phyloP scores from a whole-genome alignment of 2,888 invertebrate species.

The Parnassius apollo region DNA sequence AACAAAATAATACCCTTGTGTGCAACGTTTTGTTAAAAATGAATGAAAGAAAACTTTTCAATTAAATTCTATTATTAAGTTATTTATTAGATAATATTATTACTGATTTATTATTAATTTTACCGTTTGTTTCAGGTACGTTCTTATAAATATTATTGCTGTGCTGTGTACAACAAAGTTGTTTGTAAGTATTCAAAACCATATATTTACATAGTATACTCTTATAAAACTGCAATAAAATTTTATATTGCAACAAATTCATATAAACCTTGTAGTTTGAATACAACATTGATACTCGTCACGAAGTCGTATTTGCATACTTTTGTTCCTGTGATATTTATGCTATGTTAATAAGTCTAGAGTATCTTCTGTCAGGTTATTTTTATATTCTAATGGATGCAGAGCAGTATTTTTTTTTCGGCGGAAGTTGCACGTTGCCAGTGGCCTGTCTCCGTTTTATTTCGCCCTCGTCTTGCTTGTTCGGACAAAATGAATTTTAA shows the following conservation, averaged over 20 bases:
- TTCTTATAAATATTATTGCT: not conserved
- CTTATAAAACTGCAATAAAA: not conserved
- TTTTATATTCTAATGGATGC: slow-evolving; percentile 19
- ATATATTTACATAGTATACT: not conserved
- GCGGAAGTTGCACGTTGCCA: slow-evolving; percentile 2
- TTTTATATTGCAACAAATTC: not conserved
- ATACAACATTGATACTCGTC: not conserved
- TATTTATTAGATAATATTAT: no score
- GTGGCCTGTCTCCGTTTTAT: slow-evolving; percentile 5
- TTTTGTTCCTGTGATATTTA: slow-evolving; percentile 10
- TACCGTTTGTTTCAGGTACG: slow-evolving; percentile 6
- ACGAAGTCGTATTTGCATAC: slow-evolving; percentile 15
- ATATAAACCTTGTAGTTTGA: not conserved
- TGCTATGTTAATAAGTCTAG: slow-evolving; percentile 14
- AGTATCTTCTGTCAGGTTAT: not conserved
- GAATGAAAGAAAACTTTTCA: no score
- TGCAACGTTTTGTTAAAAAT: no score
- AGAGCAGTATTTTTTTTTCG: slow-evolving; percentile 6
- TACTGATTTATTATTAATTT: no score
- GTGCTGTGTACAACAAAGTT: no score
- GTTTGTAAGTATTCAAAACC: no score
- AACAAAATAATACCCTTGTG: no score
- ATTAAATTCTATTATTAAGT: no score
- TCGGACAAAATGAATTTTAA: slow-evolving; percentile 4
- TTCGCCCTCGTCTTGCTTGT: not conserved